Evolutionary conservation across 1,140 invertebrate genomes (phyloP).

Genomic region (Bombus haemorrhoidalis): DNA sequence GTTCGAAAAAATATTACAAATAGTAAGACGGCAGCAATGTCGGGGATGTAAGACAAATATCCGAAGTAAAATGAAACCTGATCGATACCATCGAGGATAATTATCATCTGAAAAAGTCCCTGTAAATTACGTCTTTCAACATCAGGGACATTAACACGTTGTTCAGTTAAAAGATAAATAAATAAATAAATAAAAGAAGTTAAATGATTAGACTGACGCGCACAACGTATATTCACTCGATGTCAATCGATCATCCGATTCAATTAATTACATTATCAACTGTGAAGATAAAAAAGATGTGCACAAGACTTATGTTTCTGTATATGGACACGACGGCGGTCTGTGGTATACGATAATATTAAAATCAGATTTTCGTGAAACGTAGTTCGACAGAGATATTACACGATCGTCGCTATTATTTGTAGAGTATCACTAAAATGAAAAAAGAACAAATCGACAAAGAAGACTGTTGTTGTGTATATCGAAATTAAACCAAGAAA

Average conservation of each 20-base stretch:
- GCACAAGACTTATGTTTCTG: constrained; percentile 51
- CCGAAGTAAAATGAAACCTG: neutral
- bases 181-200: neutral
- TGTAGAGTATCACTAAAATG: constrained; percentile 18
- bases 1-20: constrained; percentile 33
- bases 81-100: constrained; percentile 13
- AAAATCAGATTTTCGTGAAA: constrained; percentile 43
- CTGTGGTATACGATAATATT: constrained; percentile 53
- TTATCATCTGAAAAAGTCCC: neutral
- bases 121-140: neutral
- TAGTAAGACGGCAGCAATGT: neutral
- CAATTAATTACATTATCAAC: constrained; percentile 31
- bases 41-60: neutral
- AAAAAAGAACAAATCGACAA: constrained; percentile 15
- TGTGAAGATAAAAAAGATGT: constrained; percentile 33
- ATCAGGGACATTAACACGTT: constrained; percentile 11
- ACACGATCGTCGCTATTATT: constrained; percentile 45
- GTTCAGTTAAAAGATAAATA: neutral
- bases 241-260: constrained; percentile 33
- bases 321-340: constrained; percentile 45
- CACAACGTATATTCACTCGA: constrained; percentile 40
- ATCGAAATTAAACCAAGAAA: constrained; percentile 29
- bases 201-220: constrained; percentile 27
- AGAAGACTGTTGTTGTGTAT: constrained; percentile 55
- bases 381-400: constrained; percentile 38